These are phyloP conservation scores for Andrena camellia DNA, from an alignment of 2,888 invertebrate species.

Conservation along the genomic window DNA sequence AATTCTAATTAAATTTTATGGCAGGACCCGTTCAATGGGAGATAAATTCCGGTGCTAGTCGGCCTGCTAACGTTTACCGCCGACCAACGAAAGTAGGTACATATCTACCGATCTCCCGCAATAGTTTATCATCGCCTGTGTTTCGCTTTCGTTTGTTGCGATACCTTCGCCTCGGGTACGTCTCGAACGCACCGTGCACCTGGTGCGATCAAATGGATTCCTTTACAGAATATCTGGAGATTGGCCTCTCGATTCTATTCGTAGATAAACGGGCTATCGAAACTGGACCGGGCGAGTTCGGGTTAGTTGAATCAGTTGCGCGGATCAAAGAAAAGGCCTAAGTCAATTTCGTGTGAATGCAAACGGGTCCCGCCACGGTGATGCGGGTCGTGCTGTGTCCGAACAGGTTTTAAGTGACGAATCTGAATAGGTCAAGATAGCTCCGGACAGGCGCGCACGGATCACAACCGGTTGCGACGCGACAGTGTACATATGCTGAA, in stretches of 20 bases:
- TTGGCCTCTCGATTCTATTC: too few relatives aligned
- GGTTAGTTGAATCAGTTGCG: too few relatives aligned
- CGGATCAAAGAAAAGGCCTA: conserved; percentile 3
- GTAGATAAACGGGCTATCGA: too few relatives aligned
- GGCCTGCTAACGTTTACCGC: conserved; percentile 8
- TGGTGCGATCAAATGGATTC: too few relatives aligned
- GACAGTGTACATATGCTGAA: conserved; percentile 22
- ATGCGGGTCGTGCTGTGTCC: not conserved
- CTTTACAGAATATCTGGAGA: too few relatives aligned
- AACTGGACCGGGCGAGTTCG: too few relatives aligned
- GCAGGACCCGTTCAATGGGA: conserved; percentile 20
- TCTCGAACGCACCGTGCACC: too few relatives aligned
- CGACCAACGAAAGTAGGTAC: conserved; percentile 20
- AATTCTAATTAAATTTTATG: conserved; percentile 62
- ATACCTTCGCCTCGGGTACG: not conserved
- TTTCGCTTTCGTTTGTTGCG: not conserved
- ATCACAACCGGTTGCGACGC: conserved; percentile 47
- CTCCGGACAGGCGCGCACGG: not conserved
- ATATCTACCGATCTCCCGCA: conserved; percentile 13
- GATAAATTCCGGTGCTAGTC: conserved; percentile 40
- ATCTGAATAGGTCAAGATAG: conserved; percentile 1
- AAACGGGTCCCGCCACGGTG: conserved; percentile 7
- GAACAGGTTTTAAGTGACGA: conserved; percentile 20
- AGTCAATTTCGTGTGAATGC: conserved; percentile 8
- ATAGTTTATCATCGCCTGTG: conserved; percentile 21